phyloP scores from a whole-genome alignment of 2,113 vertebrate species.

The Salvator merianae region DNA sequence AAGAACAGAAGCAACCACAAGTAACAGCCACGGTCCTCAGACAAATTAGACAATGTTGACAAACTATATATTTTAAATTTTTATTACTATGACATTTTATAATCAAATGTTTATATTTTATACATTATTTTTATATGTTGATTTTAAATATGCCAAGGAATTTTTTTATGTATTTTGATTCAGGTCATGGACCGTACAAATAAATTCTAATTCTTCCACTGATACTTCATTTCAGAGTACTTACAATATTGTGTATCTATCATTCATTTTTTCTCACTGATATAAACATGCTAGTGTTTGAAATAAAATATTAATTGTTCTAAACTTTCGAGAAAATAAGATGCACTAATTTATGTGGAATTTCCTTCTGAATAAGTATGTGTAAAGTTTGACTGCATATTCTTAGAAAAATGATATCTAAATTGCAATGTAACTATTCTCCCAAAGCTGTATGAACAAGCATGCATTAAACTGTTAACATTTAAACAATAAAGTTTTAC shows the following conservation, averaged over 20 bases:
- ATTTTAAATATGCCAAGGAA: too few relatives aligned
- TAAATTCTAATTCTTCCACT: too few relatives aligned
- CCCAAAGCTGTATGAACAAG: conserved; percentile 61
- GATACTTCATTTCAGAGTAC: too few relatives aligned
- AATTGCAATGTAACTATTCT: conserved; percentile 64
- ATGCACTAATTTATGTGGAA: not conserved
- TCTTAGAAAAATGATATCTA: conserved; percentile 14
- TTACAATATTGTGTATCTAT: not conserved
- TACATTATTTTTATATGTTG: too few relatives aligned
- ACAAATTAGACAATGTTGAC: too few relatives aligned
- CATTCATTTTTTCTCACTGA: not conserved
- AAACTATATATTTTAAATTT: too few relatives aligned
- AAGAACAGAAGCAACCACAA: too few relatives aligned
- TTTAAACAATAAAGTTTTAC: conserved; percentile 76
- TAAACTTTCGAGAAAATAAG: not conserved
- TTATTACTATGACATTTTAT: too few relatives aligned
- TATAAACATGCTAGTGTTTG: not conserved
- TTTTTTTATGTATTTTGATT: too few relatives aligned
- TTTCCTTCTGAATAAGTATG: not conserved
- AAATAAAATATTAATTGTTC: not conserved
- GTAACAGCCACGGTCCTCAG: too few relatives aligned
- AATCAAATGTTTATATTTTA: too few relatives aligned
- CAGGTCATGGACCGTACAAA: too few relatives aligned
- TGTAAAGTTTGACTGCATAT: not conserved
- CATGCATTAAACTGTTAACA: conserved; percentile 59